Conservation (phyloP, 30 jellyfish, hydroid and myxozoan genomes). For the Pelagia noctiluca region DNA sequence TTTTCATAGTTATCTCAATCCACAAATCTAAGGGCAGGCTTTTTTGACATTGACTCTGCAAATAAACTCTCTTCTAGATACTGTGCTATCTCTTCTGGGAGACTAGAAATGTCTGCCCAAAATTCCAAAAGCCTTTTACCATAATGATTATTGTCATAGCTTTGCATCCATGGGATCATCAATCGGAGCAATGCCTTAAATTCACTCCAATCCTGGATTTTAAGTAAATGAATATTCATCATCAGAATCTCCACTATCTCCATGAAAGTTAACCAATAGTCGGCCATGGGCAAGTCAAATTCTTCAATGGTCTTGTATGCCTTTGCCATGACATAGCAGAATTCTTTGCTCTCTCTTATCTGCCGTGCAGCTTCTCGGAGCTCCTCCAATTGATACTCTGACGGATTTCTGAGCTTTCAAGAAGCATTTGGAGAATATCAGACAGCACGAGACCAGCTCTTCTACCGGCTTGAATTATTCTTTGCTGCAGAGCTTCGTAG, state of each 20-base stretch:
- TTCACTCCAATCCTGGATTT: slow-evolving; percentile 12
- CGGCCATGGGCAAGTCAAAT: slow-evolving; percentile 52
- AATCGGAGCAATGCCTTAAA: slow-evolving; percentile 33
- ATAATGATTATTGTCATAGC: slow-evolving; percentile 33
- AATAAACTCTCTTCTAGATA: slow-evolving; percentile 12
- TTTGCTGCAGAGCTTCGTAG: slow-evolving; percentile 35
- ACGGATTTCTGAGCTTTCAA: slow-evolving; percentile 36
- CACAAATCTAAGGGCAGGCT: slow-evolving; percentile 39
- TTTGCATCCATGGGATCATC: slow-evolving; percentile 46
- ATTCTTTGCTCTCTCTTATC: slow-evolving; percentile 48
- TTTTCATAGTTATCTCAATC: slow-evolving; percentile 29
- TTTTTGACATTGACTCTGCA: slow-evolving; percentile 43
- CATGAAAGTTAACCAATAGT: slow-evolving; percentile 49
- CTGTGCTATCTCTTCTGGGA: slow-evolving; percentile 17
- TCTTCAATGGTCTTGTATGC: slow-evolving; percentile 34
- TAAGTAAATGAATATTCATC: slow-evolving; percentile 4
- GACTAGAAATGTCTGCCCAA: slow-evolving; percentile 33
- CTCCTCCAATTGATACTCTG: slow-evolving; percentile 32
- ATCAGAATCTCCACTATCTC: slow-evolving; percentile 46
- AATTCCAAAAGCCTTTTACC: slow-evolving; percentile 23
- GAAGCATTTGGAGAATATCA: slow-evolving; percentile 24
- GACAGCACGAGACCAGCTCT: slow-evolving; percentile 34
- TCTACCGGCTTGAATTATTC: slow-evolving; percentile 18
- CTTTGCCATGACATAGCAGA: slow-evolving; percentile 33
- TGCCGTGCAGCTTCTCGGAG: slow-evolving; percentile 19